phyloP scores from a whole-genome alignment of 2,797 vertebrate genomes.

The Anabas testudineus region DNA sequence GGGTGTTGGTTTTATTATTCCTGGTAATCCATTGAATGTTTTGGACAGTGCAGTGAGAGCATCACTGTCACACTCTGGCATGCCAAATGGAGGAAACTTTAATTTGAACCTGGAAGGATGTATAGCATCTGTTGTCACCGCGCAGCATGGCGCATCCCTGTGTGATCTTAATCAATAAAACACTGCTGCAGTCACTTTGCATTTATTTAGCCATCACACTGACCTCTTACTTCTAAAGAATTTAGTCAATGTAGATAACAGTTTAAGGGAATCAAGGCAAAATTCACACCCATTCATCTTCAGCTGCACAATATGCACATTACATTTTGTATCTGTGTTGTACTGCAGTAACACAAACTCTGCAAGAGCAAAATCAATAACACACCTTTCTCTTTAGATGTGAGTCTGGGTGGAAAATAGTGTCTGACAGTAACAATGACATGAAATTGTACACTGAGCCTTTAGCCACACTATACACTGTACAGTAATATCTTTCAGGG shows the following conservation, averaged over 20 bases:
- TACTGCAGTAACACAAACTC: slow-evolving; percentile 24
- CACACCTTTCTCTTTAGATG: slow-evolving; percentile 44
- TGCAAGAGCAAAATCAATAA: slow-evolving; percentile 27
- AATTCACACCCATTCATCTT: slow-evolving; percentile 4
- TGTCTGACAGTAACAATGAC: slow-evolving; percentile 44
- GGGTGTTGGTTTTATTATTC: slow-evolving; percentile 77
- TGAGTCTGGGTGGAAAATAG: slow-evolving; percentile 29
- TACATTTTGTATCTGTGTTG: background rate
- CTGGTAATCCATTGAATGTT: slow-evolving; percentile 74
- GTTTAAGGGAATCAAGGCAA: slow-evolving; percentile 20
- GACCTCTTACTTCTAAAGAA: slow-evolving; percentile 31
- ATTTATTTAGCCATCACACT: slow-evolving; percentile 38
- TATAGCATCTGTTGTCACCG: slow-evolving; percentile 44
- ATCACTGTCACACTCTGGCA: slow-evolving; percentile 54
- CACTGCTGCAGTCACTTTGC: slow-evolving; percentile 41
- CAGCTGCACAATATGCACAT: background rate
- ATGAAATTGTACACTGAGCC: slow-evolving; percentile 68
- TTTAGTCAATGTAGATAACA: slow-evolving; percentile 41
- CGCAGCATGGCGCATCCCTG: background rate
- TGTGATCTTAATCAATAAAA: slow-evolving; percentile 58
- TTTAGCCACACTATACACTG: slow-evolving; percentile 71
- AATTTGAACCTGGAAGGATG: slow-evolving; percentile 55
- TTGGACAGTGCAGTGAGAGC: slow-evolving; percentile 56
- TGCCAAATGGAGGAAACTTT: slow-evolving; percentile 36
- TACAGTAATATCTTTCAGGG: slow-evolving; percentile 71